phyloP scores from a whole-genome alignment of 1,140 invertebrate genomes.

The Gonatopus flavifemur region DNA sequence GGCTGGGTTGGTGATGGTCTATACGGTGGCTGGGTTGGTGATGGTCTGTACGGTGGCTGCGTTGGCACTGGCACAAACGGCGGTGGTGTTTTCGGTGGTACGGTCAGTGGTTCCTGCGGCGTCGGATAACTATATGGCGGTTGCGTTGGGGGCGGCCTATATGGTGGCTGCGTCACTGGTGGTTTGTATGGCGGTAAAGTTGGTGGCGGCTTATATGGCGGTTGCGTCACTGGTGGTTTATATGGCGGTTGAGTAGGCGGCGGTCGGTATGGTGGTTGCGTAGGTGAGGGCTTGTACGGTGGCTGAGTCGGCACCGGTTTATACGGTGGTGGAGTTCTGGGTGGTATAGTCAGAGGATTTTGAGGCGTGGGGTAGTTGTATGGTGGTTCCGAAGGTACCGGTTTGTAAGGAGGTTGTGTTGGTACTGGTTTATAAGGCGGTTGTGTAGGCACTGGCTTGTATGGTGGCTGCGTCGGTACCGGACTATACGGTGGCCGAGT shows the following conservation, averaged over 20 bases:
- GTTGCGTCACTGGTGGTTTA: conserved; percentile 5
- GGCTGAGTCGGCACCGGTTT: conserved; percentile 10
- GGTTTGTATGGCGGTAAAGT: too few species aligned
- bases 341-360: background rate
- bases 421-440: conserved; percentile 3
- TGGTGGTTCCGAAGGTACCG: conserved; percentile 10
- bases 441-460: conserved; percentile 10
- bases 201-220: conserved; percentile 13
- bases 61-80: background rate
- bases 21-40: conserved; percentile 1
- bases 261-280: conserved; percentile 6
- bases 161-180: conserved; percentile 9
- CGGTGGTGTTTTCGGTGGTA: background rate
- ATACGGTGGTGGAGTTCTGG: background rate
- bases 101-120: background rate
- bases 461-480: conserved; percentile 5
- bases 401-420: conserved; percentile 10
- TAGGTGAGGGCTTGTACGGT: conserved; percentile 8
- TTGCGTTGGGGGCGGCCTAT: background rate
- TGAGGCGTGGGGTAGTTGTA: too few species aligned
- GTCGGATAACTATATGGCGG: background rate
- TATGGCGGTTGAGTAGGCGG: background rate
- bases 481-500: background rate
- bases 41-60: conserved; percentile 1
- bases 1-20: conserved; percentile 15